Base-by-base conservation (phyloP, 2,888 invertebrate species). In the Mechanitis mazaeus region DNA sequence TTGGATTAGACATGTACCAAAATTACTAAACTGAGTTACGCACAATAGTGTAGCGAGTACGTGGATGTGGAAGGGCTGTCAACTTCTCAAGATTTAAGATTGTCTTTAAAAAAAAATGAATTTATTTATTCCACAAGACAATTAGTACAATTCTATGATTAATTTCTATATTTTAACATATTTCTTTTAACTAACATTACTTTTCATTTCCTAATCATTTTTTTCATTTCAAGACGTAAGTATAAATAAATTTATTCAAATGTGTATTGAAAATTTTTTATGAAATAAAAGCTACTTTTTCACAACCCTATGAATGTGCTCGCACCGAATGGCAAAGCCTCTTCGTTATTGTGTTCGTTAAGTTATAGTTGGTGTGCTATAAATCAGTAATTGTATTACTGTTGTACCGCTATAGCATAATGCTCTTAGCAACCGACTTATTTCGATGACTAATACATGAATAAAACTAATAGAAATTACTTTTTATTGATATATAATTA, bases 1-100 rank as follows among this genome's bases (percentile, higher is more conserved):
- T 90, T 90, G 89, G 89, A 89, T 90, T 87, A 88, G 80, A 85
- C 87, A 87, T 88, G 88, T 88, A 87, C 82, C 80, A 78, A 88
- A 87, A 89, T 88, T 84, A 88, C 85, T 83, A 84, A 87, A 88
- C 84, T 79, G 74, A 79, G 86, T 85, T 85, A 86, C 85, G 80
- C 78, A 85, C 82, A 83, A 85, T 83, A 79, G 76, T 77, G 75
- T 69, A 75, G 75, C 54, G 74, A 75, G 81, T 80, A 84, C 86
- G 85, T 85, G 85, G 80, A 75, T 71, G 75, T 63, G 59, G 61
- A 60, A 67, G 67, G 63, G 67, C 54, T 59, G 59, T 46, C 61
- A 54, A 20, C 54, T 57, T 9, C n/a, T 33, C 35, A 45, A 62
- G 53, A 31, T 54, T 63, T 12, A 60, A 45, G 45, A 45, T 33